Conservation (phyloP, 2,113 vertebrate species). For the Lepidothrix coronata region DNA sequence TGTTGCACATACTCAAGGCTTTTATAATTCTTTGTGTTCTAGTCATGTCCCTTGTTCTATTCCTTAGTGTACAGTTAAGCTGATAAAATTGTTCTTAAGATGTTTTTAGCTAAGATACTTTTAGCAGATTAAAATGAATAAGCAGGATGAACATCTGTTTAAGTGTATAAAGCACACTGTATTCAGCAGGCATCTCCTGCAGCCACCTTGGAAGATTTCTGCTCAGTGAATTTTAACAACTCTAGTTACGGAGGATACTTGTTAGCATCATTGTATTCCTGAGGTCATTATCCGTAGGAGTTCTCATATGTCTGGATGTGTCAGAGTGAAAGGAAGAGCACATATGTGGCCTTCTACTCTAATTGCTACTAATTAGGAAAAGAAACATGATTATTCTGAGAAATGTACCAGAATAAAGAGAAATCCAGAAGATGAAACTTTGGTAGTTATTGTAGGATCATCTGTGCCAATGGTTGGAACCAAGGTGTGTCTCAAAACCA, state of each 20-base stretch:
- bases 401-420: background rate
- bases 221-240: background rate
- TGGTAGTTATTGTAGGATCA: background rate
- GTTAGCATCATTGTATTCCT: background rate
- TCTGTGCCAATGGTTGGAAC: background rate
- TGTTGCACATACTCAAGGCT: background rate
- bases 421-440: background rate
- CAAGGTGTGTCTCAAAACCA: background rate
- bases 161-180: background rate
- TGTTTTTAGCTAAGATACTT: conserved; percentile 34
- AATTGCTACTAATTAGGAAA: background rate
- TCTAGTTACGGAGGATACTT: background rate
- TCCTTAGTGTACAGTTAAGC: background rate
- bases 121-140: conserved; percentile 47
- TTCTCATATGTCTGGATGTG: background rate
- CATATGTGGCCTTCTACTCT: background rate
- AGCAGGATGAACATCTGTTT: conserved; percentile 4
- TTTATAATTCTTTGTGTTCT: background rate
- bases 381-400: background rate
- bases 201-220: background rate
- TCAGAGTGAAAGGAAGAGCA: background rate
- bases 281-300: background rate
- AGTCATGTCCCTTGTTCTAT: background rate
- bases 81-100: conserved; percentile 33
- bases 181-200: background rate